A percentile compares a stretch with the other conserved stretches of the same genome.
Conservation (phyloP, 37 sponge, comb jelly and placozoan species). For the Hexactinellida sp. region DNA sequence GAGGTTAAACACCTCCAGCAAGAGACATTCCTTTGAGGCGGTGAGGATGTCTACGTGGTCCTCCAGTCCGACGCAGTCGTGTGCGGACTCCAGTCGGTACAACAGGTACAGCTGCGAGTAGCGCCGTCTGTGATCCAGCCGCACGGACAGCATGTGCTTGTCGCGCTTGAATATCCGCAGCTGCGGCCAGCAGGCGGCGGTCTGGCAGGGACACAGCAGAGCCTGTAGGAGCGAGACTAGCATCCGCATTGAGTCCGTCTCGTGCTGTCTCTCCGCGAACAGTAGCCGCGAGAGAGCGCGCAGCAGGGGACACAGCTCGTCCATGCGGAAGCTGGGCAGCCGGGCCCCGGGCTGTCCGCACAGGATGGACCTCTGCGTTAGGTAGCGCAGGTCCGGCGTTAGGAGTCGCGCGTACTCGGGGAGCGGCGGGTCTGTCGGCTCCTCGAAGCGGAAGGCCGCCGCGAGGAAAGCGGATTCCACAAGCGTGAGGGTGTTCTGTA, state of each 20-base stretch:
- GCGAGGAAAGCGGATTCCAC: neutral
- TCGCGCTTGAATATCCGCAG: neutral
- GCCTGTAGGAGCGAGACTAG: neutral
- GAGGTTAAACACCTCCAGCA: neutral
- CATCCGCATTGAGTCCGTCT: neutral
- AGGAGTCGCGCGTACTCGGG: neutral
- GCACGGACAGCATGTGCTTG: neutral
- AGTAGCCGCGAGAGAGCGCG: neutral
- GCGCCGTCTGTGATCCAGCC: neutral
- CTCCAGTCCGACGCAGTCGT: neutral
- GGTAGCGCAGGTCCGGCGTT: neutral
- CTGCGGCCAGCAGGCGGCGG: neutral
- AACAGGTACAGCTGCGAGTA: neutral
- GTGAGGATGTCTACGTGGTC: neutral
- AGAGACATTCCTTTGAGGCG: neutral
- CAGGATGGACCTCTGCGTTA: neutral
- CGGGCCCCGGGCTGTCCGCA: neutral
- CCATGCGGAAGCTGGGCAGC: neutral
- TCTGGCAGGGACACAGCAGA: neutral
- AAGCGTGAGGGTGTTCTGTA: neutral
- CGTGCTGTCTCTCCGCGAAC: constrained; percentile 2
- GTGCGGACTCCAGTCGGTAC: neutral
- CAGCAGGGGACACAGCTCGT: neutral
- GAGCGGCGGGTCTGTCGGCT: neutral
- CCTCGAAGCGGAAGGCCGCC: neutral